Base-by-base conservation (phyloP, 2,888 invertebrate genomes). In the Penaeus monodon region DNA sequence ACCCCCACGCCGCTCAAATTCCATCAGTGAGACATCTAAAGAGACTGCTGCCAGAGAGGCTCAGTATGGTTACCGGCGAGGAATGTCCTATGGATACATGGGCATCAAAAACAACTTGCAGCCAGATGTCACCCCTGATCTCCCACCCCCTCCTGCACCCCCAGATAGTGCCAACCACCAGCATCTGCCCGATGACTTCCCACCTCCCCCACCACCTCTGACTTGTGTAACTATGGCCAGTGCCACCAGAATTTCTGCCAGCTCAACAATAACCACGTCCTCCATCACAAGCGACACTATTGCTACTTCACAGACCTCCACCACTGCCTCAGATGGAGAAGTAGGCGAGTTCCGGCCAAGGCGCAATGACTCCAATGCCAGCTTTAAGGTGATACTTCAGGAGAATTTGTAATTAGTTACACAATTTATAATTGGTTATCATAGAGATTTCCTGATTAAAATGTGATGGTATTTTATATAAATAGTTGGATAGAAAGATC, bases 301-400 rank as follows among this genome's bases (percentile, higher is more conserved):
- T 96, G 89, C 96, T 96, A 0, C 96, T 96, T 1, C 95, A 96
- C 90, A 93, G 96, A 3, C 95, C 95, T 89, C 94, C 95, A 88
- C 95, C 95, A 44, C 95, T 95, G 24, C 94, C 95, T 57, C 93
- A 93, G 57, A 82, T 17, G 84, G 82, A 68, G 66, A 81, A 27
- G 78, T 81, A 63, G 65, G 85, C 38, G 77, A 81, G 27, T 89
- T 89, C 65, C 89, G 90, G 91, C 94, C 94, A 91, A 94, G 94
- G 91, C 93, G 96, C 90, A 96, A 96, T 91, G 96, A 96, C 73
- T 96, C 96, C 91, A 96, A 96, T 92, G 96, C 96, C 92, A 96
- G 96, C 93, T 96, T 96, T 93, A 96, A 96, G 95, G 96, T 96
- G 57, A 57, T 14, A 57, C 14, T 57, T 57, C 14, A 57, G 14